Conservation (phyloP, 2,797 vertebrate genomes). For the Onychomys arenicola region DNA sequence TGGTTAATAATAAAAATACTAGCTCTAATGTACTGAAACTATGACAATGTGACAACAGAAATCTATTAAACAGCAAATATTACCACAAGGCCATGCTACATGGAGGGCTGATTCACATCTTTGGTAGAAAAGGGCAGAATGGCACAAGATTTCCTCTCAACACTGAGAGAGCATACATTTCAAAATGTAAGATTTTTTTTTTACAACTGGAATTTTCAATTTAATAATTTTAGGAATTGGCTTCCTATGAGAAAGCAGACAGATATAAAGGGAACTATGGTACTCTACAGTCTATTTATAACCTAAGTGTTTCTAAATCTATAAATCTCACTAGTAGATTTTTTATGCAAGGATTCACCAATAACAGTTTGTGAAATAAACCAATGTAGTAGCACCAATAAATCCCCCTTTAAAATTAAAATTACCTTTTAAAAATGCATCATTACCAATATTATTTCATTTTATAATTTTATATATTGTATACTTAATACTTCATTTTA, state of each 20-base stretch:
- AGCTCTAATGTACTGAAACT: background rate
- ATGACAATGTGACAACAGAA: background rate
- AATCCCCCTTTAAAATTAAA: background rate
- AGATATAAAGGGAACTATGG: background rate
- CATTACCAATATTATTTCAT: background rate
- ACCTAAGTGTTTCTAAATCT: background rate
- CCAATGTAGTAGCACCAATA: background rate
- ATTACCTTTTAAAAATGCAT: background rate
- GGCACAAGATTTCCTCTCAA: background rate
- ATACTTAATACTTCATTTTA: background rate
- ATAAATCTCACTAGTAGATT: slow-evolving; percentile 27
- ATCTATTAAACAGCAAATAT: background rate
- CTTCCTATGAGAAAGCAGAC: background rate
- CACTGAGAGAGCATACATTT: background rate
- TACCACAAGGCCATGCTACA: background rate
- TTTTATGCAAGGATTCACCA: background rate
- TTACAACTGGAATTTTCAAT: background rate
- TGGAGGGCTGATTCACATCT: background rate
- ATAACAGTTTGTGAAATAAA: slow-evolving; percentile 38
- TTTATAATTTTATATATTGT: background rate
- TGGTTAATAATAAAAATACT: background rate
- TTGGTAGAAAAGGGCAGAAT: background rate
- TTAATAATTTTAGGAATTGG: background rate
- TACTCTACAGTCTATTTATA: background rate
- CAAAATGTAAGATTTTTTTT: background rate